phyloP scores from a whole-genome alignment of 2,888 invertebrate species.

The Proisotoma minuta region DNA sequence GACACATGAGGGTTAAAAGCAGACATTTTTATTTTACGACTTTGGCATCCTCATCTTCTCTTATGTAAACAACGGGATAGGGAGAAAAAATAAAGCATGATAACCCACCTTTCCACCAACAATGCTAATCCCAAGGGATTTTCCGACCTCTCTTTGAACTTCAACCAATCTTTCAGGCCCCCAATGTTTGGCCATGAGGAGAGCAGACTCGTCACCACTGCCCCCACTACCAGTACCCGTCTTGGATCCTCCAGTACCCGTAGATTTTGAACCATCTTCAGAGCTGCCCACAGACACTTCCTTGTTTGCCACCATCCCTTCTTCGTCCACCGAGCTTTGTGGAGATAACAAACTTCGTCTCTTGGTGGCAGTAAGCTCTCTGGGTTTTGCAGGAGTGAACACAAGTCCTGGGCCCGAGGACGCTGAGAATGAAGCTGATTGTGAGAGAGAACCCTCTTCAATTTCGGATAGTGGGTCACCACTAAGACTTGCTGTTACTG shows the following conservation, averaged over 20 bases:
- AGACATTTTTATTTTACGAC: too few species aligned
- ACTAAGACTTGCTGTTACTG: neutral
- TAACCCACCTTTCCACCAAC: constrained; percentile 81
- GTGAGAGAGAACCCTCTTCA: neutral
- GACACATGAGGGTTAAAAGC: too few species aligned
- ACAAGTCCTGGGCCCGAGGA: too few species aligned
- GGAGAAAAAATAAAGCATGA: too few species aligned
- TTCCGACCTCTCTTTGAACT: constrained; percentile 66
- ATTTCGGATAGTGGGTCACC: neutral
- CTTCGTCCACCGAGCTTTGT: neutral
- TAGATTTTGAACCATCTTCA: neutral
- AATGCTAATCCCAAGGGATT: constrained; percentile 92
- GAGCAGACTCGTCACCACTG: constrained; percentile 48
- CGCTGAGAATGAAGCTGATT: neutral
- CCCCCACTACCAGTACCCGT: constrained; percentile 26
- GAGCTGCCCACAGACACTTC: constrained; percentile 22
- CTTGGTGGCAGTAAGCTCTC: too few species aligned
- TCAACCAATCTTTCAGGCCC: constrained; percentile 73
- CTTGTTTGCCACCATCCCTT: neutral
- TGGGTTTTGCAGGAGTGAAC: neutral
- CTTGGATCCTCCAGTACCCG: constrained; percentile 17
- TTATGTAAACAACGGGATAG: too few species aligned
- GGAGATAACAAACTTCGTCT: neutral
- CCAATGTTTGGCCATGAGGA: constrained; percentile 69
- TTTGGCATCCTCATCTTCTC: too few species aligned